Conservation (phyloP, 2,888 invertebrate genomes). For the Poecilobothrus nobilitatus region DNA sequence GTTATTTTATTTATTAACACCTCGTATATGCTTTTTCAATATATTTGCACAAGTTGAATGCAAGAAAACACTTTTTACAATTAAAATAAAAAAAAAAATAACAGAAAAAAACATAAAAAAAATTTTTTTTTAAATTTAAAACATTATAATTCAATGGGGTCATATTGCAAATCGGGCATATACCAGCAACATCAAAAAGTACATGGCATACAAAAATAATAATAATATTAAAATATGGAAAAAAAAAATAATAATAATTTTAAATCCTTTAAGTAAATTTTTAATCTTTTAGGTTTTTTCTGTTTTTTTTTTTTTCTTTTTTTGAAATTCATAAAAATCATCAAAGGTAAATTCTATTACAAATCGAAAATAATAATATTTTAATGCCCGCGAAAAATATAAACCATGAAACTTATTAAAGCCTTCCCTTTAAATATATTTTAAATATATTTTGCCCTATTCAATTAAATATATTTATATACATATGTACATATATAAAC, state of each 20-base stretch:
- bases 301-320: background rate
- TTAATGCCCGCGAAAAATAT: background rate
- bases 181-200: no score
- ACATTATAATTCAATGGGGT: background rate
- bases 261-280: background rate
- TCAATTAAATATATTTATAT: background rate
- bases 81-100: no score
- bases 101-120: no score
- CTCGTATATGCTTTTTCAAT: no score
- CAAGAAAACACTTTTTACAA: no score
- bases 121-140: no score
- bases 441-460: background rate
- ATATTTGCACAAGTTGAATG: no score
- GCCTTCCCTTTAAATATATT: background rate
- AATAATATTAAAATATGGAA: no score
- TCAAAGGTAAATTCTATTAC: constrained; percentile 3
- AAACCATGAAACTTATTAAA: background rate
- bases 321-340: background rate
- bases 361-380: background rate
- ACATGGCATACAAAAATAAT: background rate
- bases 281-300: background rate
- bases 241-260: background rate
- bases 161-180: background rate
- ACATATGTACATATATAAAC: background rate
- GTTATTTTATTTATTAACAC: no score